Evolutionary conservation across 2,888 invertebrate species (phyloP).

Genomic region (Yponomeuta cagnagella): DNA sequence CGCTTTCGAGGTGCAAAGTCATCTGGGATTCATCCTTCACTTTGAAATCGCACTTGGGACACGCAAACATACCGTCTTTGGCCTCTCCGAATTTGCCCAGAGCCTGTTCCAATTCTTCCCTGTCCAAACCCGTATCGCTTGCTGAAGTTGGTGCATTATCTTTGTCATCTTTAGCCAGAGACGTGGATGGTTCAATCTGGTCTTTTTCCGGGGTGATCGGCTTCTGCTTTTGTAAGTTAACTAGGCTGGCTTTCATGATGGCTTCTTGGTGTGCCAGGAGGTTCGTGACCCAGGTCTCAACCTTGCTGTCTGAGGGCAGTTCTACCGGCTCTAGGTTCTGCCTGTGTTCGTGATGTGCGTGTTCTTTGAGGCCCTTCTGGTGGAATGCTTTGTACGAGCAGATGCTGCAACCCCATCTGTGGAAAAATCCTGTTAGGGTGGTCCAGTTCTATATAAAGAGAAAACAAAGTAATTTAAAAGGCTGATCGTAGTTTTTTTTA

Average conservation of each 20-base stretch:
- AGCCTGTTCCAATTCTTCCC: constrained; percentile 37
- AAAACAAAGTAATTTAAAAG: too few species aligned
- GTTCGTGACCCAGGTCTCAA: constrained; percentile 72
- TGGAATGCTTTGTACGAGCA: constrained; percentile 77
- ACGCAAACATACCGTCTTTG: constrained; percentile 35
- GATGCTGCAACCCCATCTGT: constrained; percentile 76
- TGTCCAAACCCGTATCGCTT: constrained; percentile 16
- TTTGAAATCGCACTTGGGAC: constrained; percentile 48
- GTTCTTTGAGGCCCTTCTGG: constrained; percentile 68
- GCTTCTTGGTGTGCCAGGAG: constrained; percentile 46
- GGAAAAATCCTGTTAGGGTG: constrained; percentile 22
- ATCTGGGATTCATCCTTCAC: constrained; percentile 40
- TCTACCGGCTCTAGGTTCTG: constrained; percentile 45
- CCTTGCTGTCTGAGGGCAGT: constrained; percentile 52
- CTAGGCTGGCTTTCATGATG: constrained; percentile 35
- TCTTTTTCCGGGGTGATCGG: constrained; percentile 20
- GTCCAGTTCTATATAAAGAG: background rate
- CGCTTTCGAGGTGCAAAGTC: constrained; percentile 54
- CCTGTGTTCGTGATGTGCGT: constrained; percentile 68
- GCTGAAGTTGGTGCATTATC: constrained; percentile 2
- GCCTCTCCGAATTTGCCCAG: constrained; percentile 51
- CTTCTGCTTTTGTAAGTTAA: constrained; percentile 29
- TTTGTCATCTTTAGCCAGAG: background rate
- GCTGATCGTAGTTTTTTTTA: too few species aligned
- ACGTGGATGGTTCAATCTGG: background rate